These are phyloP conservation scores for Calliopum simillimum DNA, from an alignment of 2,888 invertebrate species.

Conservation along the genomic window DNA sequence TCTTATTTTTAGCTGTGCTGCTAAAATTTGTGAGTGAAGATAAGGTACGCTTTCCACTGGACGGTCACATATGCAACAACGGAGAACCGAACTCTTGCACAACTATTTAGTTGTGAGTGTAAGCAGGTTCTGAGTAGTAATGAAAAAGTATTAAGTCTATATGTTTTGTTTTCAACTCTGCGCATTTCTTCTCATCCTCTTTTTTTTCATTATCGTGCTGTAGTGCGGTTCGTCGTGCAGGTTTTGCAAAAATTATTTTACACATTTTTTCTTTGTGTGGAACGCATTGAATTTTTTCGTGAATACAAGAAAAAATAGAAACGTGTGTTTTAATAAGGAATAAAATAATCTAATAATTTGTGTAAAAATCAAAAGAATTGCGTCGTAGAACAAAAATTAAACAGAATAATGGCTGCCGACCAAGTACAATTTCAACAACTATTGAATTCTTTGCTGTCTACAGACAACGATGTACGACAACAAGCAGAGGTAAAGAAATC, in stretches of 20 bases:
- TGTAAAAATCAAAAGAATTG: not conserved
- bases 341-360: slow-evolving; percentile 1
- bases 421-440: slow-evolving; percentile 90
- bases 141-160: too few species aligned
- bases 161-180: too few species aligned
- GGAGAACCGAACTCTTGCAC: too few species aligned
- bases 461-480: slow-evolving; percentile 89
- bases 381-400: slow-evolving; percentile 10
- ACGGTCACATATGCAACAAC: too few species aligned
- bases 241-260: slow-evolving; percentile 21
- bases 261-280: not conserved
- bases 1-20: too few species aligned
- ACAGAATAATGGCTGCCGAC: slow-evolving; percentile 70
- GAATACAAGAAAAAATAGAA: not conserved
- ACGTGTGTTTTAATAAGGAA: not conserved
- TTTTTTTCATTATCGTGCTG: not conserved
- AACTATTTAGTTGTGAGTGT: too few species aligned
- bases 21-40: too few species aligned
- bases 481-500: slow-evolving; percentile 90
- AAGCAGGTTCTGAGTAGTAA: too few species aligned
- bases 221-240: slow-evolving; percentile 15
- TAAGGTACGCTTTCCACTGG: too few species aligned
- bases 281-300: not conserved
- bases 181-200: too few species aligned
- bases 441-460: slow-evolving; percentile 84